Conservation (phyloP, 92 coral and sea anemone species). For the Zoanthus gigantus region DNA sequence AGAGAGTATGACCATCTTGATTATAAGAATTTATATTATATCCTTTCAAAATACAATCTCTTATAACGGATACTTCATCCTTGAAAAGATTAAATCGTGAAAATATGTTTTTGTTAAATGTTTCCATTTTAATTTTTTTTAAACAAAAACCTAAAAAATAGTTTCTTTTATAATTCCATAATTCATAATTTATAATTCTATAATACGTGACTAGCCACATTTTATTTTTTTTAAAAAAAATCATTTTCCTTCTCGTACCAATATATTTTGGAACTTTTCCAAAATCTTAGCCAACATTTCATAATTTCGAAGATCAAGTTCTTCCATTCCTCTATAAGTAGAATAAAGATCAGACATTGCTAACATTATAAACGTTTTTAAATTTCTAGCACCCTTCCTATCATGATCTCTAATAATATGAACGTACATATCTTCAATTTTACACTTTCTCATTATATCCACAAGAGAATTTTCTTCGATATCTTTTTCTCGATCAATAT, state of each 20-base stretch:
- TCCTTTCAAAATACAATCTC: no score
- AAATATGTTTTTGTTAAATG: no score
- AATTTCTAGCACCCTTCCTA: neutral
- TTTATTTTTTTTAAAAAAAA: no score
- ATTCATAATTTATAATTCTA: no score
- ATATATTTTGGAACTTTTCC: neutral
- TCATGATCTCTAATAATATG: neutral
- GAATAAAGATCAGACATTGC: neutral
- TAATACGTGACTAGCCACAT: no score
- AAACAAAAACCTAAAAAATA: no score
- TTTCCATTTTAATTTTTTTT: no score
- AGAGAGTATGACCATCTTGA: no score
- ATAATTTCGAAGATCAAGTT: neutral
- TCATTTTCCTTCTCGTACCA: neutral
- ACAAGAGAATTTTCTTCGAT: neutral
- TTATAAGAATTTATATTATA: no score
- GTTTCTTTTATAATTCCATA: no score
- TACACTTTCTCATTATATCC: neutral
- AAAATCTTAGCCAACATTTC: neutral
- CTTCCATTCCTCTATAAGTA: neutral
- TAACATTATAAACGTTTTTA: neutral
- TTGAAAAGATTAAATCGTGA: no score
- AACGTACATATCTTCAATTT: neutral
- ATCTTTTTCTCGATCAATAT: neutral
- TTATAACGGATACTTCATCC: no score